Evolutionary conservation across 2,888 invertebrate genomes (phyloP), one percentile per base, ranked within the genome.

Genomic region (Laspeyria flexula): DNA sequence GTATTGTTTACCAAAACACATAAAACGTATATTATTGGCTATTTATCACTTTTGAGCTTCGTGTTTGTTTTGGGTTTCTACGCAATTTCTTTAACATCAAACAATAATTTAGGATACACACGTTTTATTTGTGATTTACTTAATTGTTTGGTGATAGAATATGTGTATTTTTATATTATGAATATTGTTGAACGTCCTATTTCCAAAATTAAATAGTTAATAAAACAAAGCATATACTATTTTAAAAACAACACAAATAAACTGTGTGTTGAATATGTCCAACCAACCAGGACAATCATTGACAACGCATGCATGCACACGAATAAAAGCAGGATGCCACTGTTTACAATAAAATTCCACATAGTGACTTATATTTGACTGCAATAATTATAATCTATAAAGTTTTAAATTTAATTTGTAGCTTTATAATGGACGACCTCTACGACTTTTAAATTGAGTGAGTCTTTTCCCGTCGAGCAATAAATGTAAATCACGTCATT

Each of bases 401-500:
- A n/a, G n/a, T n/a, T n/a, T n/a, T n/a, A n/a, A 21, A 53, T 64
- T 55, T 55, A 49, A 52, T 30, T 39, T 10, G 52, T 42, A 35
- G 43, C 53, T 57, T 52, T 48, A 51, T 59, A 60, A 52, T 47
- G 55, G 58, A 30, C 43, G 53, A 60, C 49, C 68, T 66, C 46
- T 66, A 67, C 72, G 67, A 72, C 62, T 77, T 78, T 77, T 68
- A 79, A 78, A 82, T 79, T 66, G 73, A 77, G 73, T 73, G 67
- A 74, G 70, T 74, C 77, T 78, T 81, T 81, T 71, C 53, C 68
- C 66, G 67, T 53, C 39, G 74, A 61, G 74, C 79, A 76, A 84
- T 86, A 84, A 87, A 86, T 86, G 86, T 88, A 85, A 88, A 88
- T 87, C 84, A 85, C 82, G 80, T 78, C 77, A 84, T 85, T 83